A percentile compares a stretch with the other conserved stretches of the same genome.
Evolutionary conservation across 2,888 invertebrate species (phyloP).

Genomic region (Emmelina monodactyla): DNA sequence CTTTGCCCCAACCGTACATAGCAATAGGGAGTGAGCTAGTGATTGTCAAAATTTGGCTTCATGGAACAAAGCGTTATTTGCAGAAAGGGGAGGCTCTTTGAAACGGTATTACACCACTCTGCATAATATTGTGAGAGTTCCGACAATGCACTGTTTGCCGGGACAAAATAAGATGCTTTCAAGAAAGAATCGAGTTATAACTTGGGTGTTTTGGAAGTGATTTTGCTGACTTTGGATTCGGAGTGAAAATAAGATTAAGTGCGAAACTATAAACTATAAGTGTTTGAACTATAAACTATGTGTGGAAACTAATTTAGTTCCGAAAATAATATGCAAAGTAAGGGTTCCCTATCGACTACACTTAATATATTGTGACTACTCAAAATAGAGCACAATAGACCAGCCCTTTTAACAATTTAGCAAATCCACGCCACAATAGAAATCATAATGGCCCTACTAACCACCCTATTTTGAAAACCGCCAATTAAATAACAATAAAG

Average conservation of each 20-base stretch:
- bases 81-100: constrained; percentile 57
- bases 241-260: too few species aligned
- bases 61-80: constrained; percentile 67
- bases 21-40: constrained; percentile 54
- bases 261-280: too few species aligned
- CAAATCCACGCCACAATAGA: too few species aligned
- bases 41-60: constrained; percentile 69
- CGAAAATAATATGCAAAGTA: too few species aligned
- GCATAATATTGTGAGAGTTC: constrained; percentile 66
- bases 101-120: constrained; percentile 62
- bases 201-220: constrained; percentile 16
- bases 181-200: constrained; percentile 38
- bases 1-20: constrained; percentile 33
- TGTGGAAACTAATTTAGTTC: too few species aligned
- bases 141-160: constrained; percentile 54
- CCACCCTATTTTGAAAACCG: constrained; percentile 22
- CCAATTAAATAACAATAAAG: constrained; percentile 36
- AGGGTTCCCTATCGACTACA: too few species aligned
- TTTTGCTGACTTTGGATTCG: constrained; percentile 1
- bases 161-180: constrained; percentile 37
- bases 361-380: too few species aligned
- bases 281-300: too few species aligned
- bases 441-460: neutral
- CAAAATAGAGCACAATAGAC: too few species aligned
- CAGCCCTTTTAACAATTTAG: too few species aligned